A percentile compares a stretch with the other conserved stretches of the same genome.
These are phyloP conservation scores for Cairina moschata DNA, from an alignment of 2,113 vertebrate species.

Conservation along the genomic window DNA sequence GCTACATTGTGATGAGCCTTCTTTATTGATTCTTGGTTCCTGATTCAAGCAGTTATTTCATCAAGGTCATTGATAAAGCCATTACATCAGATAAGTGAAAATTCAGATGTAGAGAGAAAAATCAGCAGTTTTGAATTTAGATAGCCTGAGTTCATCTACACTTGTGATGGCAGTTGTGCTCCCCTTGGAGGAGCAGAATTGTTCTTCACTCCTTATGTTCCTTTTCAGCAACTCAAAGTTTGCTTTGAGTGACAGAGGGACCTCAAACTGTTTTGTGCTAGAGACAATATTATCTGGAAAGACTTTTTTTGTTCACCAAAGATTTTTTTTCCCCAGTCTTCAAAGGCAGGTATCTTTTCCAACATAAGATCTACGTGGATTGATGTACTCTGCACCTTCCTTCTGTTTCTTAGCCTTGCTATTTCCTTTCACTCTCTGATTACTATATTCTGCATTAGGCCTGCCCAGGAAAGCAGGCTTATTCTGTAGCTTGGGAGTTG, in stretches of 20 bases:
- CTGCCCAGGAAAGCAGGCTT: not conserved
- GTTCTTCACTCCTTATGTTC: not conserved
- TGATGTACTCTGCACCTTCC: not conserved
- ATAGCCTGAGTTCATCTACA: not conserved
- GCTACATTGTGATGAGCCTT: not conserved
- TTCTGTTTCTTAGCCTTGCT: not conserved
- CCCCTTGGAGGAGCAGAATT: rapidly evolving
- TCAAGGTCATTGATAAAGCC: not conserved
- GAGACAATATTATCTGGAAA: not conserved
- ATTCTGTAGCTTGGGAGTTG: not conserved
- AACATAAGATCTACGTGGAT: not conserved
- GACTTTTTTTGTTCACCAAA: not conserved
- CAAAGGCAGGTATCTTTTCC: not conserved
- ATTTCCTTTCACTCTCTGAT: not conserved
- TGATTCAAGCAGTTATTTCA: not conserved
- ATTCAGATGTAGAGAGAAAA: not conserved
- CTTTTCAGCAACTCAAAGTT: not conserved
- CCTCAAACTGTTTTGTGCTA: not conserved
- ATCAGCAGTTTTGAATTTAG: not conserved
- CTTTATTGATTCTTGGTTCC: not conserved
- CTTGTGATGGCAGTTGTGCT: not conserved
- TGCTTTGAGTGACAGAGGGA: not conserved
- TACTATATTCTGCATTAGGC: not conserved
- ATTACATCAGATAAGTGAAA: not conserved
- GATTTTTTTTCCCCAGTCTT: not conserved